Evolutionary conservation across 2,113 vertebrate species (phyloP).

Genomic region (Oceanites oceanicus): DNA sequence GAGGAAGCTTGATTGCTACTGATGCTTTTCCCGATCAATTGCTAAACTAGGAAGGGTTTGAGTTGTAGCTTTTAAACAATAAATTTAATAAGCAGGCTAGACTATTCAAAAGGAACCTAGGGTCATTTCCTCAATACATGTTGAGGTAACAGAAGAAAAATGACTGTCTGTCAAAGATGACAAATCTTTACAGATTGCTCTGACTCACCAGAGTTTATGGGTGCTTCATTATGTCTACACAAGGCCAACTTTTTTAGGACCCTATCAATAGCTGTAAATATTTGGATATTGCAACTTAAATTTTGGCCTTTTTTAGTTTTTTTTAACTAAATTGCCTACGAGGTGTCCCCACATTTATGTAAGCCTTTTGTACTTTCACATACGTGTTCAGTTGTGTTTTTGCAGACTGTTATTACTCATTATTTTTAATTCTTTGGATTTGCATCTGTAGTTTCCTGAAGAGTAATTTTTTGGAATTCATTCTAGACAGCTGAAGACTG

Average conservation of each 20-base stretch:
- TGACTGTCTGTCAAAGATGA: neutral
- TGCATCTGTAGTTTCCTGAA: neutral
- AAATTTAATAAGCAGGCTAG: neutral
- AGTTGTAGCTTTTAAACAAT: conserved; percentile 12
- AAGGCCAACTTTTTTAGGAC: neutral
- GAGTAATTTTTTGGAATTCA: neutral
- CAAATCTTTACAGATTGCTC: neutral
- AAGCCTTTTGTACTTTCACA: neutral
- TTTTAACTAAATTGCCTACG: neutral
- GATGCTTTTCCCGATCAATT: neutral
- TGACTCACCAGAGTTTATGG: neutral
- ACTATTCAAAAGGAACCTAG: neutral
- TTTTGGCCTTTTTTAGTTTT: neutral
- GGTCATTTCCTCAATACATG: conserved; percentile 3
- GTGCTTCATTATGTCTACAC: neutral
- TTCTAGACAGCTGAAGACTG: neutral
- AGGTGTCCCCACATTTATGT: neutral
- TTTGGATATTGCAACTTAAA: neutral
- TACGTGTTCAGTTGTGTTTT: neutral
- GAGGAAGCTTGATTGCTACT: neutral
- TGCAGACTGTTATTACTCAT: neutral
- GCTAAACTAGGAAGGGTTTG: neutral
- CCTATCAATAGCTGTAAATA: neutral
- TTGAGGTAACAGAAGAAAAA: conserved; percentile 19
- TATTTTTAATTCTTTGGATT: neutral